These are phyloP conservation scores for Scolopax bukidnonensis DNA, from an alignment of 2,797 vertebrate species.

Conservation along the genomic window DNA sequence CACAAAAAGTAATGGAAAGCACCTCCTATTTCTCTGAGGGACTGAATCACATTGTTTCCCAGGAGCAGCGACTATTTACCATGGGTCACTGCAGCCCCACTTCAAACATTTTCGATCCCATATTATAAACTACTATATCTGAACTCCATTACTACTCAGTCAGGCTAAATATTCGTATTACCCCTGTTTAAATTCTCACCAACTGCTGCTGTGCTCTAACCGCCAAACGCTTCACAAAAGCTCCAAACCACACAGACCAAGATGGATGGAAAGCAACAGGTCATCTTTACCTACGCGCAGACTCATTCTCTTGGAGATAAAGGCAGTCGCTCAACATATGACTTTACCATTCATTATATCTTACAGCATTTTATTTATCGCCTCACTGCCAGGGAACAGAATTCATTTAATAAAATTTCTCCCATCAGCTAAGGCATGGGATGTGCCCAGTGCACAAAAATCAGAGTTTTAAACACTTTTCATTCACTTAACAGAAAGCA, in stretches of 20 bases:
- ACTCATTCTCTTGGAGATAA: background rate
- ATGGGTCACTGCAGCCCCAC: background rate
- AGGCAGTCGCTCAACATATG: background rate
- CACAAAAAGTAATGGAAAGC: background rate
- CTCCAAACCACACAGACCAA: background rate
- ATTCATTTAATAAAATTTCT: background rate
- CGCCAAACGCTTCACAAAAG: background rate
- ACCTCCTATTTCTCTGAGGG: background rate
- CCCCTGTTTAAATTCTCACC: background rate
- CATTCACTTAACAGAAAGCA: background rate
- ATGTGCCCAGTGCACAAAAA: background rate
- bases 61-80: background rate
- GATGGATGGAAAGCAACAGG: background rate
- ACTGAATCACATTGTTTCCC: background rate
- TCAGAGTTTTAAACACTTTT: background rate
- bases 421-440: background rate
- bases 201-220: background rate
- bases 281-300: rapidly evolving
- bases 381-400: background rate
- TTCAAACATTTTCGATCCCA: background rate
- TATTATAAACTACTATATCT: background rate
- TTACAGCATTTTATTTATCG: background rate
- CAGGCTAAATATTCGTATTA: background rate
- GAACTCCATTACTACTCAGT: background rate
- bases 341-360: background rate